Percentiles rank a stretch among this genome's conserved stretches.
Conservation (phyloP, 1,140 invertebrate species). For the Bombus sylvicola region DNA sequence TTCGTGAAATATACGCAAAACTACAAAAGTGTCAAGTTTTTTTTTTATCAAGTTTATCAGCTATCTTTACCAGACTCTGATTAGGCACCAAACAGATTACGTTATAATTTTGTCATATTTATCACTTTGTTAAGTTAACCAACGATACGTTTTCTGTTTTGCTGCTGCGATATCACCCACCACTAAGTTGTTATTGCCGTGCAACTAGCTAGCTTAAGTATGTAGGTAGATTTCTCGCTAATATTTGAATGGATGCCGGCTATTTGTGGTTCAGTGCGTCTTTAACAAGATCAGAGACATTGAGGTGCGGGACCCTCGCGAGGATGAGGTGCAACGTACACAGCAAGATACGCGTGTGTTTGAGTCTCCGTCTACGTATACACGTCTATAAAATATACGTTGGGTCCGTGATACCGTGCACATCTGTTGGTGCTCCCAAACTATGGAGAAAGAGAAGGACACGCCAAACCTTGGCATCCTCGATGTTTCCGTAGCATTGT, state of each 20-base stretch:
- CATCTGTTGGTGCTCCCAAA: conserved; percentile 80
- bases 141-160: not conserved
- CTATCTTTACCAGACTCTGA: too few species aligned
- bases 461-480: conserved; percentile 52
- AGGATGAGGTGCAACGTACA: conserved; percentile 60
- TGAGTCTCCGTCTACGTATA: conserved; percentile 9
- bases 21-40: not conserved
- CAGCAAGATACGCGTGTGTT: conserved; percentile 8
- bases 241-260: conserved; percentile 80
- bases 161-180: not conserved
- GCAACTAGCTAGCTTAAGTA: conserved; percentile 65
- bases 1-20: not conserved
- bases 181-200: not conserved
- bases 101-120: not conserved
- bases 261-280: conserved; percentile 81
- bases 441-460: conserved; percentile 53
- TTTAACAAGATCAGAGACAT: conserved; percentile 81
- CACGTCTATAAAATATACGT: conserved; percentile 1
- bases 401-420: conserved; percentile 63
- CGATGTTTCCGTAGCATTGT: conserved; percentile 76
- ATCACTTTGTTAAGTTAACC: not conserved
- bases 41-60: too few species aligned
- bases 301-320: conserved; percentile 56
- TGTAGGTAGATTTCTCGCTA: conserved; percentile 73
- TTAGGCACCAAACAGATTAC: too few species aligned